Base-by-base conservation (phyloP, 2,113 vertebrate genomes). In the Petrocephalus zakoni region DNA sequence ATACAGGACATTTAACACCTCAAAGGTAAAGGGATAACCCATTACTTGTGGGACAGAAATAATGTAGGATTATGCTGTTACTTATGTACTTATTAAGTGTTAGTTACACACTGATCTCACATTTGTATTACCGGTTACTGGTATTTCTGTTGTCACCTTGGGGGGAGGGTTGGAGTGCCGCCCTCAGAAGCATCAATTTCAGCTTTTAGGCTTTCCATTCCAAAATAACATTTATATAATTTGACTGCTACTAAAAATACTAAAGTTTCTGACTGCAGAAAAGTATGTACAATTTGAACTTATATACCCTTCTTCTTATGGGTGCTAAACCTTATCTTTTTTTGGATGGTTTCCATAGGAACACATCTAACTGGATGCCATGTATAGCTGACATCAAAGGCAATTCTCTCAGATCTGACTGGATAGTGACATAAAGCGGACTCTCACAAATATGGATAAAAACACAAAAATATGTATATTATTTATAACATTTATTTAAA, bases 171-270 rank as follows among this genome's bases (percentile, higher is more conserved):
- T n/a, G n/a, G n/a, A n/a, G 17, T 10, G 19, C 46, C 81, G 46
- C 25, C 42, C 46, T 61, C 61, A 9, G 13, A 47, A 52, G 42
- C 61, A 68, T 17, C 61, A 78, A 37, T 75, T 49, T 83, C 81
- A 83, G 81, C 46, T 47, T 83, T 83, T 83, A 78, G 42, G 49
- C 42, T 22, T 75, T 88, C 42, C 78, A 58, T n/a, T n/a, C n/a
- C n/a, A 53, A 88, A 88, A 88, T 88, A 82, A 88, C 88, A 55
- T 34, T n/a, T 17, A 37, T 55, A 61, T 88, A 42, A 58, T 49
- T 72, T 87, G 42, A 75, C 81, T 47, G 81, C 34, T 84, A 83
- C 68, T 58, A 83, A 88, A 88, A 51, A 84, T 88, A 78, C 55
- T 78, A 84, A 61, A 56, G 46, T 58, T 34, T 88, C 34, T 88